Conservation (phyloP, 2,888 invertebrate species). For the Sinopyrophorus schimmeli region DNA sequence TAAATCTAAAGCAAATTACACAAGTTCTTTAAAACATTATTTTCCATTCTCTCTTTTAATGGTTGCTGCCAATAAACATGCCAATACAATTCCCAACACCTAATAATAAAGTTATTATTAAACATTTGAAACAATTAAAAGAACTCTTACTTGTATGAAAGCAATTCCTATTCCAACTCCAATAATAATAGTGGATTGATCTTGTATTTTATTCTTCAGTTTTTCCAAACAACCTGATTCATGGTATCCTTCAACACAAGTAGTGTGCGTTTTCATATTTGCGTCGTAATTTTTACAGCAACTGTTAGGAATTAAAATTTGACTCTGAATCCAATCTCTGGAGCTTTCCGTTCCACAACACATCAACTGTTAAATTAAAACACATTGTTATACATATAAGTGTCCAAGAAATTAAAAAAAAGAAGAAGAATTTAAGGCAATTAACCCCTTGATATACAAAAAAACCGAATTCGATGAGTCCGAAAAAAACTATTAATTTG, state of each 20-base stretch:
- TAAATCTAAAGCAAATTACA: too few species aligned
- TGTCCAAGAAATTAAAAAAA: too few species aligned
- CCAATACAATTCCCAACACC: constrained; percentile 71
- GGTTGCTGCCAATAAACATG: constrained; percentile 71
- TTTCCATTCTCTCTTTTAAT: constrained; percentile 35
- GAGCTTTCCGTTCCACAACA: constrained; percentile 52
- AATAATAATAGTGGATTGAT: constrained; percentile 61
- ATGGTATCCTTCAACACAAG: constrained; percentile 50
- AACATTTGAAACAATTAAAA: not conserved
- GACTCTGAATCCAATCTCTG: constrained; percentile 50
- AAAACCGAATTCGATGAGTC: too few species aligned
- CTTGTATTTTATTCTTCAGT: constrained; percentile 60
- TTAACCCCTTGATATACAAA: too few species aligned
- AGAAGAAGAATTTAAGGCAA: too few species aligned
- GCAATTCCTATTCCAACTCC: constrained; percentile 69
- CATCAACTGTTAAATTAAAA: constrained; percentile 61
- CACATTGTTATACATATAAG: too few species aligned
- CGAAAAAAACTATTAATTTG: too few species aligned
- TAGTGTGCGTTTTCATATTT: constrained; percentile 42
- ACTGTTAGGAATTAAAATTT: constrained; percentile 57
- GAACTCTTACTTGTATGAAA: constrained; percentile 58
- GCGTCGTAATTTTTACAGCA: constrained; percentile 63
- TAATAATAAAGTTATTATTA: constrained; percentile 1
- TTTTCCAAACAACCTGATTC: constrained; percentile 62
- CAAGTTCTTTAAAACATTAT: constrained; percentile 3